Evolutionary conservation across 2,113 vertebrate genomes (phyloP).

Genomic region (Etia nguti): DNA sequence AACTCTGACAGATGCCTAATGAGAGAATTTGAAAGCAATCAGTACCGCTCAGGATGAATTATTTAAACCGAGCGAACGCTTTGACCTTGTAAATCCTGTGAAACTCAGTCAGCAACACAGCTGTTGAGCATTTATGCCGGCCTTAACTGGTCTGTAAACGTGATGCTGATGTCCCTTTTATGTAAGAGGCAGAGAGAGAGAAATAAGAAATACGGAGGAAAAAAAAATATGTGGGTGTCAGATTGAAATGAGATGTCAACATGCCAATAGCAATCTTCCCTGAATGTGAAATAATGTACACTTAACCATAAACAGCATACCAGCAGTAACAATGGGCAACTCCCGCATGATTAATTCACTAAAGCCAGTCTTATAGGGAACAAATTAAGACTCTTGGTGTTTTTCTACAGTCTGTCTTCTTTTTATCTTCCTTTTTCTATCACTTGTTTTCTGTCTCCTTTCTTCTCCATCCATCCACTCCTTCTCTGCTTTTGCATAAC

Average conservation of each 20-base stretch:
- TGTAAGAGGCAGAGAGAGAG: slow-evolving; percentile 50
- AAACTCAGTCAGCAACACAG: slow-evolving; percentile 20
- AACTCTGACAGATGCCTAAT: neutral
- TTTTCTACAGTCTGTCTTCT: neutral
- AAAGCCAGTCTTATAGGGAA: slow-evolving; percentile 16
- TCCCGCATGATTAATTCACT: slow-evolving; percentile 27
- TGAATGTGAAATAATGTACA: slow-evolving; percentile 38
- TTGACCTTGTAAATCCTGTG: neutral
- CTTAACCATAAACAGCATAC: slow-evolving; percentile 3
- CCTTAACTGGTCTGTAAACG: slow-evolving; percentile 28
- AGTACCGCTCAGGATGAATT: neutral
- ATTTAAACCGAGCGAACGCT: neutral
- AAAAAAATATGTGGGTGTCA: slow-evolving; percentile 61
- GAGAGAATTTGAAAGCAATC: neutral
- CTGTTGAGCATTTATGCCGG: neutral
- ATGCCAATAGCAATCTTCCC: slow-evolving; percentile 57
- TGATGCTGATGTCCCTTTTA: slow-evolving; percentile 55
- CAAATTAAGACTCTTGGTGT: slow-evolving; percentile 11
- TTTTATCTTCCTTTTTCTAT: neutral
- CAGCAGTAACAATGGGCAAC: neutral
- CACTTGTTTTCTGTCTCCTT: neutral
- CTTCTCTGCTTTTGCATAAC: slow-evolving; percentile 41
- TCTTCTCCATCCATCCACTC: slow-evolving; percentile 10
- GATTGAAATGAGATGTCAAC: slow-evolving; percentile 69
- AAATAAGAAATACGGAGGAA: slow-evolving; percentile 40